phyloP scores from a whole-genome alignment of 2,113 vertebrate species.

The Pseudolaguvia tuberculata region DNA sequence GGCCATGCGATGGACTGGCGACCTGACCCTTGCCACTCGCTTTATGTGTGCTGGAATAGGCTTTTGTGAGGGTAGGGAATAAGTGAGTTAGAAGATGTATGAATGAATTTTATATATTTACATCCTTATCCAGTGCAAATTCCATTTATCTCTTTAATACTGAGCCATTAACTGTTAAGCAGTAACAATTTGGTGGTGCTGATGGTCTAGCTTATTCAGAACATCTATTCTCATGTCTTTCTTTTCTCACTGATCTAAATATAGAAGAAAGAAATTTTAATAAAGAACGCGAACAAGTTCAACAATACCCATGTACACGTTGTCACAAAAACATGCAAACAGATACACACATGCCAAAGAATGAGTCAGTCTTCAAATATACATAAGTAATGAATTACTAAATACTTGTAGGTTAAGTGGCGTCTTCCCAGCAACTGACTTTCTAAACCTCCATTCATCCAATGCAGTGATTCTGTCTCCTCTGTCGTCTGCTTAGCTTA shows the following conservation, averaged over 20 bases:
- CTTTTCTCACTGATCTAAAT: slow-evolving; percentile 21
- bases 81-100: no score
- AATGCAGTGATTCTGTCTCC: slow-evolving; percentile 3
- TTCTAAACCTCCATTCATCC: slow-evolving; percentile 35
- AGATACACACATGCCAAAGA: slow-evolving; percentile 5
- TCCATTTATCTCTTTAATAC: no score
- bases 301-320: slow-evolving; percentile 19
- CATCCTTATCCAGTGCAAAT: no score
- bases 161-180: no score
- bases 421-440: slow-evolving; percentile 61
- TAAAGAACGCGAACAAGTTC: slow-evolving; percentile 8
- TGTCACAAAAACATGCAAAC: slow-evolving; percentile 29
- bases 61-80: no score
- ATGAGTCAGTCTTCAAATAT: slow-evolving; percentile 41
- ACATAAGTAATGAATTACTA: slow-evolving; percentile 54
- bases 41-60: no score
- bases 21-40: no score
- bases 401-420: slow-evolving; percentile 57
- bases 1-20: no score
- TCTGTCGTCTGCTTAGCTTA: slow-evolving; percentile 16
- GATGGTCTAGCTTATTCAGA: not conserved
- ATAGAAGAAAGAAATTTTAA: slow-evolving; percentile 15
- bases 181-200: no score
- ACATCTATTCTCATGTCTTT: not conserved
- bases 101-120: no score